Percentiles rank a stretch among this genome's conserved stretches.
These are phyloP conservation scores for Drosophila testacea DNA, from an alignment of 2,888 invertebrate genomes.

Conservation along the genomic window DNA sequence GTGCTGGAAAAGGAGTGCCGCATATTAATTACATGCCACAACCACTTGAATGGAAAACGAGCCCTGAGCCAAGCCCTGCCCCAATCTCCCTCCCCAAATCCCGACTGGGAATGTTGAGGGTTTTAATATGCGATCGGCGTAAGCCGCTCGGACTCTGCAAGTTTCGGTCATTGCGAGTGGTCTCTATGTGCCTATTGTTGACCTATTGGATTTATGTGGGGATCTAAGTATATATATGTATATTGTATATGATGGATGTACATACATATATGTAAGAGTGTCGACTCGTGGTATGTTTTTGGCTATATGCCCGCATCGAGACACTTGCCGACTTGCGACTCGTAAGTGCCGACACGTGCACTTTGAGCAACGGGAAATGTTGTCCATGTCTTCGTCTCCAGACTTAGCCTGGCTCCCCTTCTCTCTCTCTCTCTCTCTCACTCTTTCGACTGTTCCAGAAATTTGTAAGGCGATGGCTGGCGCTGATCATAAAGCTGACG, in stretches of 20 bases:
- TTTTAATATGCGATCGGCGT: constrained; percentile 70
- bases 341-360: constrained; percentile 75
- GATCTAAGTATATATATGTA: constrained; percentile 18
- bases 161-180: constrained; percentile 26
- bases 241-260: neutral
- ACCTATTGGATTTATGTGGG: constrained; percentile 32
- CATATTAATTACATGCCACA: constrained; percentile 74
- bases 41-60: constrained; percentile 68
- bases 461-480: constrained; percentile 36
- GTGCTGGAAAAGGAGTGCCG: constrained; percentile 73
- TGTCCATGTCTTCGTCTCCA: constrained; percentile 25
- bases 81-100: constrained; percentile 4
- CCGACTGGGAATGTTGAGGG: constrained; percentile 2
- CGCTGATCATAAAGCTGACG: constrained; percentile 55
- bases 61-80: constrained; percentile 48
- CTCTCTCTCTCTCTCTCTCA: neutral
- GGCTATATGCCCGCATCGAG: constrained; percentile 68
- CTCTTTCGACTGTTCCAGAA: constrained; percentile 21
- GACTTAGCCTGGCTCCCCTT: neutral
- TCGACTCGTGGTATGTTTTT: constrained; percentile 27
- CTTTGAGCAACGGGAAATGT: constrained; percentile 53
- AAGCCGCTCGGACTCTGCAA: constrained; percentile 31
- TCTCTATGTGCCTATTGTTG: constrained; percentile 24
- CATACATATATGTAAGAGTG: neutral
- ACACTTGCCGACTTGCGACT: constrained; percentile 56